Conservation (phyloP, 2,888 invertebrate species). For the Tetragonula carbonaria region DNA sequence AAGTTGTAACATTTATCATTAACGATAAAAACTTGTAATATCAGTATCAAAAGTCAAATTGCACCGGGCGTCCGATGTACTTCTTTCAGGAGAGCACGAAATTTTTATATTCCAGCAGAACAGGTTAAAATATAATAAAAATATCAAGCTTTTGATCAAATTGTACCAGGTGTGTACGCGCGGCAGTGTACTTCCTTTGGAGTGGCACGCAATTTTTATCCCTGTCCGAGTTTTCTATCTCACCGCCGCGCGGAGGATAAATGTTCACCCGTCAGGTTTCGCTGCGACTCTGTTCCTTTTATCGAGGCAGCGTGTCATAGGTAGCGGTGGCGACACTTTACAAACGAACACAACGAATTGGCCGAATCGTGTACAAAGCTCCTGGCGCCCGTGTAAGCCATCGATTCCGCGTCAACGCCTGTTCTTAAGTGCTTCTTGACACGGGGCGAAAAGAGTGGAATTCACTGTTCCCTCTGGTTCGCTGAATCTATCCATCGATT, state of each 20-base stretch:
- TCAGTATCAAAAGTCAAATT: too few relatives aligned
- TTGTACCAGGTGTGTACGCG: background rate
- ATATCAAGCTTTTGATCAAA: conserved; percentile 2
- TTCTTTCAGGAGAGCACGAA: too few relatives aligned
- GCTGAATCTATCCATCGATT: conserved; percentile 44
- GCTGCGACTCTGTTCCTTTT: background rate
- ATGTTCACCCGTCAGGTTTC: conserved; percentile 19
- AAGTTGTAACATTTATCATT: too few relatives aligned
- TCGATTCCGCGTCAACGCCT: conserved; percentile 57
- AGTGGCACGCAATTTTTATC: background rate
- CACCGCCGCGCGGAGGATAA: background rate
- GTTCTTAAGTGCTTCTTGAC: conserved; percentile 65
- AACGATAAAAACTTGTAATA: too few relatives aligned
- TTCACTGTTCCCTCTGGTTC: conserved; percentile 58
- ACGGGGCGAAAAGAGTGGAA: conserved; percentile 61
- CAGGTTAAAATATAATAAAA: background rate
- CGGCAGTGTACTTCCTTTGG: background rate
- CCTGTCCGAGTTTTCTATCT: background rate
- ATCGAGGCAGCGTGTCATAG: conserved; percentile 15
- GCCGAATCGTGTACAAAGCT: conserved; percentile 53
- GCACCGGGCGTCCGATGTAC: too few relatives aligned
- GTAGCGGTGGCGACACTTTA: conserved; percentile 30
- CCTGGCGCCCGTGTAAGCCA: conserved; percentile 51
- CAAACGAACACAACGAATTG: conserved; percentile 58
- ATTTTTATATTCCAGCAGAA: too few relatives aligned